Conservation (phyloP, 1,140 invertebrate species). For the Pararge aegeria region DNA sequence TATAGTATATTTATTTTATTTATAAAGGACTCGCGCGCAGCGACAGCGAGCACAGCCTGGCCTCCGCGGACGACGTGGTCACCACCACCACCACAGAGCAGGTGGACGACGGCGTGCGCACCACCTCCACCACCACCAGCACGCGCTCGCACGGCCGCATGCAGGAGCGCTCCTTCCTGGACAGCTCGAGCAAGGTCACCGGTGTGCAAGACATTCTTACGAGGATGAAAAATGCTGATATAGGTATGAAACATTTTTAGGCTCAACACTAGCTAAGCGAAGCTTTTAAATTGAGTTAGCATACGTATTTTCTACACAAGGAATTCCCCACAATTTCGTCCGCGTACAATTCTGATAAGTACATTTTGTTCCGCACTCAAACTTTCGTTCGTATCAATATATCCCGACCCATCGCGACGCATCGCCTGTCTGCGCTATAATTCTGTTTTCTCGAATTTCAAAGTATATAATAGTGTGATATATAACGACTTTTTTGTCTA, state of each 20-base stretch:
- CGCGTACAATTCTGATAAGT: no score
- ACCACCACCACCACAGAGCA: slow-evolving; percentile 53
- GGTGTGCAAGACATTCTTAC: slow-evolving; percentile 86
- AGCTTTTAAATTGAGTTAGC: no score
- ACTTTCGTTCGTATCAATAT: no score
- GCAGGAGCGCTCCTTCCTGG: slow-evolving; percentile 81
- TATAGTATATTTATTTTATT: no score
- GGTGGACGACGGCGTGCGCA: slow-evolving; percentile 43
- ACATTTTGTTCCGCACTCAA: no score
- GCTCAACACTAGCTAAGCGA: background rate
- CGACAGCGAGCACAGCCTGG: slow-evolving; percentile 63
- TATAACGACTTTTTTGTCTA: no score
- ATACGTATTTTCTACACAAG: no score
- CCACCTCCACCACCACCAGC: slow-evolving; percentile 47
- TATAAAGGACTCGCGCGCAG: slow-evolving; percentile 57
- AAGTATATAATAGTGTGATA: no score
- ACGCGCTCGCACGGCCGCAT: slow-evolving; percentile 19
- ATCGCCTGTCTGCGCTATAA: no score
- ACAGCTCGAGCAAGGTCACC: slow-evolving; percentile 83
- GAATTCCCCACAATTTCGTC: no score
- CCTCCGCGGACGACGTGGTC: slow-evolving; percentile 54
- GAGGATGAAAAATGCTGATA: slow-evolving; percentile 86
- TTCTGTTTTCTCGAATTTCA: no score
- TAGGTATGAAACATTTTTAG: slow-evolving; percentile 71
- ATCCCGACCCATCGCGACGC: no score